These are phyloP conservation scores for Parascotia fuliginaria DNA, from an alignment of 2,888 invertebrate species.

Conservation along the genomic window DNA sequence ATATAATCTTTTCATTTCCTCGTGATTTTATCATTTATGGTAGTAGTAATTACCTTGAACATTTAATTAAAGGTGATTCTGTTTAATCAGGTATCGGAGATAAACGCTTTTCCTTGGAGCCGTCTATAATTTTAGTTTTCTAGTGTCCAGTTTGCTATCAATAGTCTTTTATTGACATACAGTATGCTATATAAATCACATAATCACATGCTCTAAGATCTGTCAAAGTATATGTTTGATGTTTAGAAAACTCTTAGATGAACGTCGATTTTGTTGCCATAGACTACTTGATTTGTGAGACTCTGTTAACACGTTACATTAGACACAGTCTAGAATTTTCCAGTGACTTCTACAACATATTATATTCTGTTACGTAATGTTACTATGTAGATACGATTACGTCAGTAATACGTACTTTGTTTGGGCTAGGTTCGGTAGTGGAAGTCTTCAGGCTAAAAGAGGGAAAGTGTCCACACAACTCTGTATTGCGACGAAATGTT, in stretches of 20 bases:
- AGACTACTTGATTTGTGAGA: not conserved
- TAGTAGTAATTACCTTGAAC: not conserved
- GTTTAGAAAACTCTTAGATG: not conserved
- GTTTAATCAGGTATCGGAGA: slow-evolving; percentile 1
- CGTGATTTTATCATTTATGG: not conserved
- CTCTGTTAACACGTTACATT: too few species aligned
- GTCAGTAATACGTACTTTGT: too few species aligned
- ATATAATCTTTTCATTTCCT: slow-evolving; percentile 1
- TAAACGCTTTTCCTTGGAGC: slow-evolving; percentile 3
- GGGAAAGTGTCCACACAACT: too few species aligned
- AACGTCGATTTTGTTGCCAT: not conserved
- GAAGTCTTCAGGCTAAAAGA: too few species aligned
- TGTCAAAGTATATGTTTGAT: not conserved
- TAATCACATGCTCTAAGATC: not conserved
- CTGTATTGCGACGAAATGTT: too few species aligned
- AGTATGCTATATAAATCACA: not conserved
- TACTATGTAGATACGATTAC: too few species aligned
- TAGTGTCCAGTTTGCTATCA: not conserved
- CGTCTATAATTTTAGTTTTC: not conserved
- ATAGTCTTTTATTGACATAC: not conserved
- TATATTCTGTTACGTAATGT: too few species aligned
- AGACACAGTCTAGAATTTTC: too few species aligned
- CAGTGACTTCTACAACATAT: too few species aligned
- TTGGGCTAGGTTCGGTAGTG: too few species aligned
- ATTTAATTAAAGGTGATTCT: slow-evolving; percentile 1